Conservation (phyloP, 2,113 vertebrate species). For the Hypanus sabinus region DNA sequence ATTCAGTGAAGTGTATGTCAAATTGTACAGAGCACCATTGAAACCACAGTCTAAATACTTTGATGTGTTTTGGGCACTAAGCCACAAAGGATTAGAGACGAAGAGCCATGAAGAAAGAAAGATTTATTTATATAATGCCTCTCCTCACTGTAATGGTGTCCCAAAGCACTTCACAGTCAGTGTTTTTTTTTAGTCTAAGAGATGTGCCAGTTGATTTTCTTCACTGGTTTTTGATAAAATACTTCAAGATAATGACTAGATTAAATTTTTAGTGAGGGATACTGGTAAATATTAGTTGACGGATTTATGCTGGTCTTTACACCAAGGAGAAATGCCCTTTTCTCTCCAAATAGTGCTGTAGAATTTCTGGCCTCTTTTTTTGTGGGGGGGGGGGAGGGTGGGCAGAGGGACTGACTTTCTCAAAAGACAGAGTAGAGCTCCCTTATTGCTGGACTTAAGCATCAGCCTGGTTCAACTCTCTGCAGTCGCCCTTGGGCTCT, state of each 20-base stretch:
- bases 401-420: no score
- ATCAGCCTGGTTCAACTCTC: background rate
- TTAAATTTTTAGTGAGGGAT: background rate
- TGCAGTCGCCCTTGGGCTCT: background rate
- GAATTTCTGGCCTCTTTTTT: background rate
- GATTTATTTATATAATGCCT: background rate
- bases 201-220: background rate
- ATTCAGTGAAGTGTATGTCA: background rate
- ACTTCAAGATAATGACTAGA: no score
- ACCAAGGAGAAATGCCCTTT: background rate
- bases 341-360: background rate
- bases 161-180: background rate
- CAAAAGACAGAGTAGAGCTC: background rate
- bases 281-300: background rate
- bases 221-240: background rate
- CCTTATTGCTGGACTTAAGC: background rate
- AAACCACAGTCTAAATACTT: background rate
- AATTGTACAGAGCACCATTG: background rate
- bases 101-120: background rate
- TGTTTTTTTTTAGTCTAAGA: background rate
- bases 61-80: background rate
- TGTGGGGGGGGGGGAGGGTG: no score
- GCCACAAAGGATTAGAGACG: constrained; percentile 5
- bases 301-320: background rate
- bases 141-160: background rate